Percentiles rank a stretch among this genome's conserved stretches.
These are phyloP conservation scores for Brachypodius melanocephalos DNA, from an alignment of 2,113 vertebrate species.

Conservation along the genomic window DNA sequence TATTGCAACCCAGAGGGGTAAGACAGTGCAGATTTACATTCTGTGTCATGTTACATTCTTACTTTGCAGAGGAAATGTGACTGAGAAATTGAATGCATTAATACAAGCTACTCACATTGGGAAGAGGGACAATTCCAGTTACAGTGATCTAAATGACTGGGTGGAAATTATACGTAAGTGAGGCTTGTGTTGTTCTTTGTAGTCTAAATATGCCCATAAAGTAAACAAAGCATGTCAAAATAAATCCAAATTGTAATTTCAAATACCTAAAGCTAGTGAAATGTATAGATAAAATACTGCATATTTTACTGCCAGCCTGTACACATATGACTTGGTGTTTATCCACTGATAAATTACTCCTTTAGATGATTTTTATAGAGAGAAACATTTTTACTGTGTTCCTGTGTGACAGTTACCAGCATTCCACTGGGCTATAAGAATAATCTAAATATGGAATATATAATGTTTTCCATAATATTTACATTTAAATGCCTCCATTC, in stretches of 20 bases:
- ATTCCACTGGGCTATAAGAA: neutral
- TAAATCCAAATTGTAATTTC: neutral
- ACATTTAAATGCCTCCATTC: neutral
- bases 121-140: constrained; percentile 78
- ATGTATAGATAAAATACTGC: neutral
- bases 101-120: constrained; percentile 78
- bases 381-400: neutral
- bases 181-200: neutral
- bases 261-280: neutral
- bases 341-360: neutral
- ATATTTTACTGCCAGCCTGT: neutral
- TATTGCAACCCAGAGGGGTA: neutral
- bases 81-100: constrained; percentile 70
- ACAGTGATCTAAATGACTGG: constrained; percentile 76
- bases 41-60: neutral
- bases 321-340: neutral
- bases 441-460: neutral
- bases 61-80: constrained; percentile 76
- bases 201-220: neutral
- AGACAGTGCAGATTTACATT: neutral
- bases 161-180: constrained; percentile 83
- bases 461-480: neutral
- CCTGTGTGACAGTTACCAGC: neutral
- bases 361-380: neutral
- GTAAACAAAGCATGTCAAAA: neutral